phyloP scores from a whole-genome alignment of 2,113 vertebrate genomes.

The Ictalurus furcatus region DNA sequence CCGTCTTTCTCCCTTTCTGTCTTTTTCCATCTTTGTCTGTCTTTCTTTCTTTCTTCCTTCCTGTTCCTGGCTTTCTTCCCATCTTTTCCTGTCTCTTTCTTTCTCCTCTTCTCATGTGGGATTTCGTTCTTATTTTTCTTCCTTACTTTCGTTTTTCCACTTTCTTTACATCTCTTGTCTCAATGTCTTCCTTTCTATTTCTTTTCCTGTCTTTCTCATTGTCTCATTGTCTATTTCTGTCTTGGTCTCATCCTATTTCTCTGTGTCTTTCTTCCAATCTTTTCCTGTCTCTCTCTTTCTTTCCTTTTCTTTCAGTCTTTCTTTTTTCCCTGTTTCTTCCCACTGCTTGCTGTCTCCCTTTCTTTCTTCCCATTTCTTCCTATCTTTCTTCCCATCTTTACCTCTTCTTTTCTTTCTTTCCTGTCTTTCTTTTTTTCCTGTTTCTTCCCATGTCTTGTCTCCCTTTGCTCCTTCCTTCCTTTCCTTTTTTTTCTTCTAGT shows the following conservation, averaged over 20 bases:
- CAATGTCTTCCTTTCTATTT: too few relatives aligned
- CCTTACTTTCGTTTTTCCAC: too few relatives aligned
- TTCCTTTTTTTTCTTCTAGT: background rate
- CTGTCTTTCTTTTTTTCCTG: background rate
- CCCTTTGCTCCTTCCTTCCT: too few relatives aligned
- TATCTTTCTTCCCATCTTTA: background rate
- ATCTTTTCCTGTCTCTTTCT: background rate
- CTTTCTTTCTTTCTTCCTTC: background rate
- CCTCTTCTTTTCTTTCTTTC: background rate
- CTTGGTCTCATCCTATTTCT: background rate
- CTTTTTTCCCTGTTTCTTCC: background rate
- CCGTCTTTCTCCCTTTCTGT: background rate
- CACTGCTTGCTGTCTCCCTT: background rate
- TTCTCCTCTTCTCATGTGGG: too few relatives aligned
- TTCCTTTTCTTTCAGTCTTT: background rate
- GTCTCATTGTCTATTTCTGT: background rate
- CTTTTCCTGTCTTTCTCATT: too few relatives aligned
- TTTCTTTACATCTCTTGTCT: too few relatives aligned
- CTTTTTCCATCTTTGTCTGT: background rate
- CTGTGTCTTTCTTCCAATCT: background rate
- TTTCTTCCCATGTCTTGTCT: background rate
- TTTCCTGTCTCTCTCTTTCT: background rate
- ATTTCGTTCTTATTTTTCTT: too few relatives aligned
- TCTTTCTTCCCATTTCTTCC: background rate
- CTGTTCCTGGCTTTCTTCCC: background rate